Conservation (phyloP, 2,888 invertebrate species). For the Leucoma salicis region DNA sequence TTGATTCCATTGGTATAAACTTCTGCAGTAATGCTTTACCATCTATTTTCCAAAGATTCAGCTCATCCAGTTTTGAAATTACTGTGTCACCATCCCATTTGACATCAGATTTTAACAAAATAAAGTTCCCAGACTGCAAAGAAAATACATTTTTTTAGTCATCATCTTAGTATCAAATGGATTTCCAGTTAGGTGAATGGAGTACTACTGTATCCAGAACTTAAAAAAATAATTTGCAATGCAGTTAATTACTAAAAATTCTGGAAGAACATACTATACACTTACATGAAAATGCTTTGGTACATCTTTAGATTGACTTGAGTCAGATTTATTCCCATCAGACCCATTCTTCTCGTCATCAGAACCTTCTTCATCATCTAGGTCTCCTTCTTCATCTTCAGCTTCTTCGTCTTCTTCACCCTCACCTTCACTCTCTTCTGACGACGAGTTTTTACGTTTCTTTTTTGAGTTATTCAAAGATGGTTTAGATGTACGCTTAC, state of each 20-base stretch:
- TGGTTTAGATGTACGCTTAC: constrained; percentile 61
- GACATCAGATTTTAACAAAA: constrained; percentile 84
- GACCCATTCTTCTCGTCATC: constrained; percentile 80
- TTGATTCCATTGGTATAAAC: constrained; percentile 84
- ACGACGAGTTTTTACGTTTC: constrained; percentile 72
- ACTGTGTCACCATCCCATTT: constrained; percentile 82
- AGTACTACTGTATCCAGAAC: neutral
- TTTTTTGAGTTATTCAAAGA: constrained; percentile 69
- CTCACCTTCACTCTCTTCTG: constrained; percentile 72
- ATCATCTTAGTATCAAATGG: too few relatives aligned
- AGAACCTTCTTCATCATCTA: constrained; percentile 76
- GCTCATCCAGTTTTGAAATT: constrained; percentile 76
- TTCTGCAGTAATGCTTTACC: constrained; percentile 85
- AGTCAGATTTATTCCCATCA: constrained; percentile 78
- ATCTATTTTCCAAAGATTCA: constrained; percentile 87
- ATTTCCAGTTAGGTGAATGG: too few relatives aligned
- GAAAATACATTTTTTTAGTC: constrained; percentile 1
- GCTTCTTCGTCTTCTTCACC: constrained; percentile 68
- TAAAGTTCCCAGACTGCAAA: constrained; percentile 85
- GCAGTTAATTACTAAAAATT: neutral
- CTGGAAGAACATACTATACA: neutral
- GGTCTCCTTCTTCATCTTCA: constrained; percentile 72
- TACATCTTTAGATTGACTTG: constrained; percentile 80
- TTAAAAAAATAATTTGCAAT: neutral
- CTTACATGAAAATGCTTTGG: constrained; percentile 81